These are phyloP conservation scores for Hartigia nigra DNA, from an alignment of 2,888 invertebrate species.

Conservation along the genomic window DNA sequence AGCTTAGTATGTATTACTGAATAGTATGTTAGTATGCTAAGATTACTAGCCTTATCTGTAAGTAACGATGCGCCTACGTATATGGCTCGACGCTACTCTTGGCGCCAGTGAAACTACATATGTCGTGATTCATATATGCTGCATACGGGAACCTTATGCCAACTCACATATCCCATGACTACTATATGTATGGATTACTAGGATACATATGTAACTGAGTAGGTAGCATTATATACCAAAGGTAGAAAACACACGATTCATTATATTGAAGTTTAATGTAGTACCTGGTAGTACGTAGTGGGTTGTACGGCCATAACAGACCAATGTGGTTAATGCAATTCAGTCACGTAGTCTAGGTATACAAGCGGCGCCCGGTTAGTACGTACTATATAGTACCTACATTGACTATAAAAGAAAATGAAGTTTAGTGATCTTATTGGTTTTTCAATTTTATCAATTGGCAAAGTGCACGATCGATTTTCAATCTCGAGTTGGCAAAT, in stretches of 20 bases:
- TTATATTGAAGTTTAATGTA: slow-evolving; percentile 21
- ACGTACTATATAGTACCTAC: neutral
- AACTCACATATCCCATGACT: neutral
- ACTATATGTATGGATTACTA: neutral
- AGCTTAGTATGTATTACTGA: neutral
- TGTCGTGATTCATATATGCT: slow-evolving; percentile 32
- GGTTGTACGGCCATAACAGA: neutral
- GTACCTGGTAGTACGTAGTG: slow-evolving; percentile 3
- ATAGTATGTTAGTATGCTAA: neutral
- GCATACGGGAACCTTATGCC: slow-evolving; percentile 1
- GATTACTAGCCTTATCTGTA: slow-evolving; percentile 28
- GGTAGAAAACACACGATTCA: slow-evolving; percentile 17
- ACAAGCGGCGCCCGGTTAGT: neutral
- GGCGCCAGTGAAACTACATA: slow-evolving; percentile 34
- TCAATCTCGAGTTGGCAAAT: neutral
- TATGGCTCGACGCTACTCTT: slow-evolving; percentile 36
- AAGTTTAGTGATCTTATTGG: neutral
- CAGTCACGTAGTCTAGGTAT: slow-evolving; percentile 21
- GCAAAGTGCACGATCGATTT: neutral
- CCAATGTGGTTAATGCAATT: slow-evolving; percentile 19
- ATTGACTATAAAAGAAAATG: neutral
- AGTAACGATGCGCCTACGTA: slow-evolving; percentile 32
- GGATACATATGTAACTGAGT: neutral
- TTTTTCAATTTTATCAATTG: neutral
- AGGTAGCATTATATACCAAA: neutral